Base-by-base conservation (phyloP, 2,113 vertebrate species). In the Microtus montanus region DNA sequence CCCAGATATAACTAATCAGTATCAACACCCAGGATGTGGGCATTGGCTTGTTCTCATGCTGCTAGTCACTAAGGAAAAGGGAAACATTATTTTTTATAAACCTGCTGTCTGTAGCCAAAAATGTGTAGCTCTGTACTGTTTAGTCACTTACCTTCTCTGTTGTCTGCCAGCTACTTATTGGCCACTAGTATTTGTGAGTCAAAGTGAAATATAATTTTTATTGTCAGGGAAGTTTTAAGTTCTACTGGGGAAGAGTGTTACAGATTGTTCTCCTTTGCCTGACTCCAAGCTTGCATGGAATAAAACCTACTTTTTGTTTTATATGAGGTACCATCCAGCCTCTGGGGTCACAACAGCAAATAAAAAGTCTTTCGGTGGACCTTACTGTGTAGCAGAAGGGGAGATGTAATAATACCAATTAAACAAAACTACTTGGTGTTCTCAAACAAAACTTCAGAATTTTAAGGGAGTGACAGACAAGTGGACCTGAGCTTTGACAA, bases 391-490 rank as follows among this genome's bases (percentile, higher is more conserved):
- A 61, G 20, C 24, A 68, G 64, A 22, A 73, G 30, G 33, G 38
- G 49, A 82, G 9, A 64, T 44, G 17, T 7, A 83, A 88, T 80
- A 84, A 87, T 63, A 61, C 22, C 38, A 86, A 0, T 85, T 88
- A 92, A 74, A 74, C 28, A 88, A 77, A 85, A 47, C 64, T 79
- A 30, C 80, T 66, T 64, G 20, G 66, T 85, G 64, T 28, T 74
- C 85, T 83, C 63, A 95, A 92, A 85, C 38, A 94, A 96, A 83
- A 93, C 78, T 71, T 44, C 41, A 79, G n/a, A 88, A 47, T 85
- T 64, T 89, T 95, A 70, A 94, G 49, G 71, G 44, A 74, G 30
- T 79, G 49, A 15, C 54, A 49, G 78, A 64, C 35, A 82, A 41
- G 3, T 84, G 52, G 54, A 33, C 26, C 41, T 88, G 87, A 75